phyloP scores from a whole-genome alignment of 1,140 invertebrate genomes.

The Bombyx mandarina region DNA sequence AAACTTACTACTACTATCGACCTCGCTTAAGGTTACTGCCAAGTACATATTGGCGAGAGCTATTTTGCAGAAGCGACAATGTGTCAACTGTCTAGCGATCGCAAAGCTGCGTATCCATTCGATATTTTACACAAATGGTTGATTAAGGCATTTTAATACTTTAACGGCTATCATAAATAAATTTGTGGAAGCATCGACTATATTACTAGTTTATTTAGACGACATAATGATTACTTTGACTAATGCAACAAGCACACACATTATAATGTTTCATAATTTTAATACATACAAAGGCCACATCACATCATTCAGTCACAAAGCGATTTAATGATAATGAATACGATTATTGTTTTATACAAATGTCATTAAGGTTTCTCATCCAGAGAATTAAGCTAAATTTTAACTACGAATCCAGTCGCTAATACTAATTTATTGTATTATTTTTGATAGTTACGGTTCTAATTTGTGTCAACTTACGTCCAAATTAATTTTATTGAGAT shows the following conservation, averaged over 20 bases:
- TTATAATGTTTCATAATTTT: conserved; percentile 46
- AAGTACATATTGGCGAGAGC: conserved; percentile 7
- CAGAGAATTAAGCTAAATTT: conserved; percentile 9
- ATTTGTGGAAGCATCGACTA: conserved; percentile 46
- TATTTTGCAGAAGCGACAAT: conserved; percentile 35
- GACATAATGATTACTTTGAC: conserved; percentile 35
- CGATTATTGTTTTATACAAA: no score
- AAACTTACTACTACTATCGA: conserved; percentile 65
- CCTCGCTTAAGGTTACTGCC: conserved; percentile 40
- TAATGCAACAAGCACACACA: conserved; percentile 62
- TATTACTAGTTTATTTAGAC: conserved; percentile 28
- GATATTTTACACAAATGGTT: conserved; percentile 40
- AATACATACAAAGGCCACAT: conserved; percentile 65
- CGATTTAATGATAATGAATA: conserved; percentile 13
- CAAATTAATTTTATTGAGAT: conserved; percentile 26
- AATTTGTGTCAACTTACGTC: conserved; percentile 38
- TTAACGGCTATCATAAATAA: conserved; percentile 30
- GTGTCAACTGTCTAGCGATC: conserved; percentile 26
- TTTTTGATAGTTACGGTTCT: conserved; percentile 38
- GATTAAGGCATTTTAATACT: conserved; percentile 44
- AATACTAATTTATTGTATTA: conserved; percentile 53
- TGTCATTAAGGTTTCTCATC: no score
- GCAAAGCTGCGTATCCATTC: conserved; percentile 31
- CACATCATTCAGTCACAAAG: conserved; percentile 70
- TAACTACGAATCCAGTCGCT: conserved; percentile 27